These are phyloP conservation scores for Nycticebus coucang DNA, from an alignment of 2,113 vertebrate genomes.

Conservation along the genomic window DNA sequence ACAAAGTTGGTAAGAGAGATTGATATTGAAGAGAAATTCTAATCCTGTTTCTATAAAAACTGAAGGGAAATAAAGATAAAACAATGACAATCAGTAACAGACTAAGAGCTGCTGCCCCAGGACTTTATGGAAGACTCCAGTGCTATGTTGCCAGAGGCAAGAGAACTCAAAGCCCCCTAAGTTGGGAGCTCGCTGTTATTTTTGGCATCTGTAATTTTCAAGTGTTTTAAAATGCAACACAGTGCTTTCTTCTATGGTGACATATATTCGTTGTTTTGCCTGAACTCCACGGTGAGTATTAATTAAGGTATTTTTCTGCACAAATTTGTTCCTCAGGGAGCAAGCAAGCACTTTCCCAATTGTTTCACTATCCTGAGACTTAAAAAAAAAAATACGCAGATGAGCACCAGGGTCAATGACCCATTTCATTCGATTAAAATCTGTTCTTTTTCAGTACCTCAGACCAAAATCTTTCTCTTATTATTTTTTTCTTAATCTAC, in stretches of 20 bases:
- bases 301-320: conserved; percentile 15
- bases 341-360: not conserved
- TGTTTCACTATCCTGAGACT: conserved; percentile 13
- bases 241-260: conserved; percentile 21
- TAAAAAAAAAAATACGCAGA: not conserved
- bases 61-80: conserved; percentile 6
- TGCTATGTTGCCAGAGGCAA: not conserved
- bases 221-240: conserved; percentile 36
- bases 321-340: not conserved
- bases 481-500: not conserved
- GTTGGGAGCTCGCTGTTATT: not conserved
- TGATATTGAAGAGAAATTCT: not conserved
- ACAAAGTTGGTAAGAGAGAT: conserved; percentile 6
- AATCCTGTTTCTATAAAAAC: not conserved
- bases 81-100: not conserved
- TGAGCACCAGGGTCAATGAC: not conserved
- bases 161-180: not conserved
- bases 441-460: not conserved
- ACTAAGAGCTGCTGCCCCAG: not conserved
- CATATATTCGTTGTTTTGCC: not conserved
- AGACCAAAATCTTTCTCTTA: not conserved
- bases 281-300: not conserved
- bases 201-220: conserved; percentile 58
- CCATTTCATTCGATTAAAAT: conserved; percentile 31
- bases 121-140: not conserved